These are phyloP conservation scores for Furcifer pardalis DNA, from an alignment of 2,797 vertebrate genomes.

Conservation along the genomic window DNA sequence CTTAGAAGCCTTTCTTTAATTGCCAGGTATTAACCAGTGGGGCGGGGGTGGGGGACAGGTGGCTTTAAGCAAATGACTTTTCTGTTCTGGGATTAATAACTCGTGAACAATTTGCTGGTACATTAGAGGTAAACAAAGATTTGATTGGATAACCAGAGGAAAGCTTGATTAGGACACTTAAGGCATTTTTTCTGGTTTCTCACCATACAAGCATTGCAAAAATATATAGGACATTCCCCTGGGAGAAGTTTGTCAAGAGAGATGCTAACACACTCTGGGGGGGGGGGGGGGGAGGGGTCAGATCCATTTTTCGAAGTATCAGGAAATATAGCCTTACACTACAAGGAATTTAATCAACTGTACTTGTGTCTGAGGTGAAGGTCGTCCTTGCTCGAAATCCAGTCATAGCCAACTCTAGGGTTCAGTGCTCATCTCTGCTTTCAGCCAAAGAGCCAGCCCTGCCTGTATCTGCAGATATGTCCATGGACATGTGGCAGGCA, in stretches of 20 bases:
- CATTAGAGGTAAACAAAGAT: slow-evolving; percentile 37
- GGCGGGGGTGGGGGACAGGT: background rate
- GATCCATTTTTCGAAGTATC: background rate
- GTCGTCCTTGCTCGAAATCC: too few species aligned
- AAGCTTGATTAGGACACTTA: slow-evolving; percentile 6
- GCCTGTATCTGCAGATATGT: too few species aligned
- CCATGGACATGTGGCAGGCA: too few species aligned
- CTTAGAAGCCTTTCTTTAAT: background rate
- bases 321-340: background rate
- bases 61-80: slow-evolving; percentile 24
- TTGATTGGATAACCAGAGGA: slow-evolving; percentile 26
- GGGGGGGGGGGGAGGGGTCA: background rate
- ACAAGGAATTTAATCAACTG: too few species aligned
- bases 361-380: background rate
- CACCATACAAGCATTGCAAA: background rate
- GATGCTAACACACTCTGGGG: too few species aligned
- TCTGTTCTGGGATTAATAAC: slow-evolving; percentile 19
- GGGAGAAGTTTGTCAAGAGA: too few species aligned
- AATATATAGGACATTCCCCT: background rate
- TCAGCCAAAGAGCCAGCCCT: too few species aligned
- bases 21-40: background rate
- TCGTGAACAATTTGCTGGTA: slow-evolving; percentile 31
- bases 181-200: background rate
- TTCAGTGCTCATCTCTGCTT: too few species aligned
- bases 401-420: too few species aligned